phyloP scores from a whole-genome alignment of 2,888 invertebrate species.

The Clunio marinus region DNA sequence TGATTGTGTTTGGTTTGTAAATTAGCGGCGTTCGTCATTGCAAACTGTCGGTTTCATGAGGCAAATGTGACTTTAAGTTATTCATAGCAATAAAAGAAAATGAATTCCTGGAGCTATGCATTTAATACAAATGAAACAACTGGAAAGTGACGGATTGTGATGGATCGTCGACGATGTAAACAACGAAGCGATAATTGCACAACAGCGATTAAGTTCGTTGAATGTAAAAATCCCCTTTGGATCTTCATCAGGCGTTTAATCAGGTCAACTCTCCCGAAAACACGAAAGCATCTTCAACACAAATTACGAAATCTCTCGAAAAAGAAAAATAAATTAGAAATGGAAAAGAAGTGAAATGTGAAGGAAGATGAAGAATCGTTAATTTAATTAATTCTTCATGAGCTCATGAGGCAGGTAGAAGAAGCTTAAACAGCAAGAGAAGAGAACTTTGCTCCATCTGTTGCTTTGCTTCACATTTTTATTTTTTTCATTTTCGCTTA shows the following conservation, averaged over 20 bases:
- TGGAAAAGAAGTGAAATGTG: neutral
- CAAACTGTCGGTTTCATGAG: too few relatives aligned
- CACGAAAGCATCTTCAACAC: neutral
- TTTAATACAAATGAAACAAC: too few relatives aligned
- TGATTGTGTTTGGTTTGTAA: constrained; percentile 15
- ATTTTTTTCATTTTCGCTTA: neutral
- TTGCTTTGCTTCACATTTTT: neutral
- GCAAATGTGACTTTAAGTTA: too few relatives aligned
- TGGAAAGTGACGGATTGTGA: too few relatives aligned
- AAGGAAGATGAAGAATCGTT: constrained; percentile 18
- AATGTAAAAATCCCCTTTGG: neutral
- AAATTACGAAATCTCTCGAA: neutral
- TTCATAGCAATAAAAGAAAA: too few relatives aligned
- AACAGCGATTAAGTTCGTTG: neutral
- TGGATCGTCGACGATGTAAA: too few relatives aligned
- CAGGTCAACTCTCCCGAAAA: constrained; percentile 33
- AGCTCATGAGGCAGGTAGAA: neutral
- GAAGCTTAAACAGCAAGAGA: neutral
- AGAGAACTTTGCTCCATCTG: neutral
- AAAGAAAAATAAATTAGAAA: constrained; percentile 3
- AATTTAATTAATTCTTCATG: constrained; percentile 35
- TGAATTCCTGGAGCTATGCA: too few relatives aligned
- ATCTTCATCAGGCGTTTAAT: neutral
- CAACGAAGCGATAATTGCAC: constrained; percentile 10
- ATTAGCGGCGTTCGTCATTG: constrained; percentile 33